A percentile compares a stretch with the other conserved stretches of the same genome.
Conservation (phyloP, 2,113 vertebrate genomes). For the Polypterus bichir region DNA sequence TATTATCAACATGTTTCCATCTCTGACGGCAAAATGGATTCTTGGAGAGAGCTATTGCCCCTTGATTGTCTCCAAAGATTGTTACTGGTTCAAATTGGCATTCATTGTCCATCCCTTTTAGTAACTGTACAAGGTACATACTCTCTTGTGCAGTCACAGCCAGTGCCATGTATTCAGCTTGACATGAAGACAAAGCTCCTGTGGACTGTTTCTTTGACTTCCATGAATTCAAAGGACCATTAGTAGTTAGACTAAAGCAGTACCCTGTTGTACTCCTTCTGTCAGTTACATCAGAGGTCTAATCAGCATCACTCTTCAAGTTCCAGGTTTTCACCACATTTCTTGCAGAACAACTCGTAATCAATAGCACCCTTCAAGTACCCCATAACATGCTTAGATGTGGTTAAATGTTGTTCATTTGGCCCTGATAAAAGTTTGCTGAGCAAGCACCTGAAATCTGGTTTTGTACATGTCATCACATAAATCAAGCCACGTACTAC, state of each 20-base stretch:
- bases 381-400: background rate
- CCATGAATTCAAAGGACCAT: constrained; percentile 12
- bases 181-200: constrained; percentile 10
- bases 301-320: constrained; percentile 42
- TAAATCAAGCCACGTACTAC: too few relatives aligned
- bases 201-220: constrained; percentile 15
- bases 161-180: constrained; percentile 15
- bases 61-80: constrained; percentile 3
- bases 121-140: constrained; percentile 14
- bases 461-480: too few relatives aligned
- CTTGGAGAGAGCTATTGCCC: background rate
- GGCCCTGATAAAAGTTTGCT: too few relatives aligned
- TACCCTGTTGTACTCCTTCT: constrained; percentile 2
- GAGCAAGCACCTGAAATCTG: too few relatives aligned
- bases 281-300: constrained; percentile 21
- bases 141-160: constrained; percentile 13
- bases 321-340: constrained; percentile 40
- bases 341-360: constrained; percentile 27
- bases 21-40: constrained; percentile 5
- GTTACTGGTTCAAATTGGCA: background rate
- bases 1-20: too few relatives aligned
- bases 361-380: constrained; percentile 5
- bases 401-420: background rate
- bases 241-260: background rate
- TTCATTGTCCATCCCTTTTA: constrained; percentile 6